These are phyloP conservation scores for Agrochola lychnidis DNA, from an alignment of 2,888 invertebrate species.

Conservation along the genomic window DNA sequence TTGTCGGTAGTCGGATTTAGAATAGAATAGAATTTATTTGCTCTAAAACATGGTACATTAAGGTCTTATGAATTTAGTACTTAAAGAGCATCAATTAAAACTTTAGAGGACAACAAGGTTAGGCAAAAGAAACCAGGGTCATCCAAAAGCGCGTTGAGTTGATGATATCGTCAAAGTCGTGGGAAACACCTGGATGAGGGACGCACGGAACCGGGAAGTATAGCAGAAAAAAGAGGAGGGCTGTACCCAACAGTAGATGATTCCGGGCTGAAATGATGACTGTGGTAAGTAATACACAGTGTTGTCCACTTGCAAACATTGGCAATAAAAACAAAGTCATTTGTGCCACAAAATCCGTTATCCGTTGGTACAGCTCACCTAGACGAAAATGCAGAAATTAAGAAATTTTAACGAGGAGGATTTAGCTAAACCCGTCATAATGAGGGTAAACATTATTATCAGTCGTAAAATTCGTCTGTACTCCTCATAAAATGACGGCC, in stretches of 20 bases:
- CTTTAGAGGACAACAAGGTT: not conserved
- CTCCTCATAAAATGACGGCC: slow-evolving; percentile 31
- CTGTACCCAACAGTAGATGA: too few species aligned
- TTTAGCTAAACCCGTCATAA: slow-evolving; percentile 19
- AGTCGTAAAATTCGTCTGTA: slow-evolving; percentile 34
- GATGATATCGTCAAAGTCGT: too few species aligned
- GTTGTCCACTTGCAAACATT: not conserved
- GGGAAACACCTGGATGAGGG: too few species aligned
- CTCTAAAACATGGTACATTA: too few species aligned
- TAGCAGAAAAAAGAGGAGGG: too few species aligned
- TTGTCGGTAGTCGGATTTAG: not conserved
- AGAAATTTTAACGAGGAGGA: slow-evolving; percentile 16
- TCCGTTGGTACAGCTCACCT: not conserved
- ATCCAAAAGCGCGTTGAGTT: too few species aligned
- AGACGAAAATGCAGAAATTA: slow-evolving; percentile 14
- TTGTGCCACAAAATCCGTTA: not conserved
- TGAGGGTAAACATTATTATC: slow-evolving; percentile 42
- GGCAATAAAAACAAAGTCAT: not conserved
- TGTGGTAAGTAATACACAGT: not conserved
- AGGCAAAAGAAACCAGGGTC: too few species aligned
- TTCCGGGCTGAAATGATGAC: not conserved
- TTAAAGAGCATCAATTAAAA: not conserved
- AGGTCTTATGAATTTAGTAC: not conserved
- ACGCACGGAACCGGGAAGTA: too few species aligned
- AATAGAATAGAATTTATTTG: too few species aligned